Evolutionary conservation across 2,797 vertebrate species (phyloP).

Genomic region (Odontamblyopus lacepedii): DNA sequence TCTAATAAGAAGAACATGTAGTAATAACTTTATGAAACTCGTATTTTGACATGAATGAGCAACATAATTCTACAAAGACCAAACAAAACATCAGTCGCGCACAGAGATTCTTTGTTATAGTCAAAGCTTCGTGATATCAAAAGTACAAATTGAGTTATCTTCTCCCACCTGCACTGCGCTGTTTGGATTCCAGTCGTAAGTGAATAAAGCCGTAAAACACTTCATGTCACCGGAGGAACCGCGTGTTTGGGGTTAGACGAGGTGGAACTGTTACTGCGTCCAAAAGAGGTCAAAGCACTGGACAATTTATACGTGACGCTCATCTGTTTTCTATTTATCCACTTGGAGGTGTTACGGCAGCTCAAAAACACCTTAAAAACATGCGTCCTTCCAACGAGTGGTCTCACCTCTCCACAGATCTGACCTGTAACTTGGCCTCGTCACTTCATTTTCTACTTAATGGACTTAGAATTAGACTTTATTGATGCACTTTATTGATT

Average conservation of each 20-base stretch:
- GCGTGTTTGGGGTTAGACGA: background rate
- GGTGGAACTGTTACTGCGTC: background rate
- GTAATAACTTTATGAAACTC: background rate
- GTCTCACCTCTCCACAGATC: no score
- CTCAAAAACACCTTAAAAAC: no score
- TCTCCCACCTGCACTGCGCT: background rate
- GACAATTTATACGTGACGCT: background rate
- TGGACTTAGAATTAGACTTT: no score
- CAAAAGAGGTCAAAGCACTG: background rate
- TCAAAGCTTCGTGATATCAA: background rate
- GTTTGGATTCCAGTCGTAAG: background rate
- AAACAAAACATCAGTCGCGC: background rate
- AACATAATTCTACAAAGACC: background rate
- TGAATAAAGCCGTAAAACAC: background rate
- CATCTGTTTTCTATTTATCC: no score
- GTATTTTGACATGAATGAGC: background rate
- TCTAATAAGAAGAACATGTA: background rate
- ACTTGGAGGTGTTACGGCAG: no score
- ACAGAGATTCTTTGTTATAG: background rate
- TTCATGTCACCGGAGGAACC: background rate
- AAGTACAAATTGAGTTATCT: background rate
- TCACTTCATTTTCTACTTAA: no score
- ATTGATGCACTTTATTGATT: no score
- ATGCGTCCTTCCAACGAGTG: no score
- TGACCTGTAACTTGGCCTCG: no score